Evolutionary conservation across 2,113 vertebrate species (phyloP).

Genomic region (Colius striatus): DNA sequence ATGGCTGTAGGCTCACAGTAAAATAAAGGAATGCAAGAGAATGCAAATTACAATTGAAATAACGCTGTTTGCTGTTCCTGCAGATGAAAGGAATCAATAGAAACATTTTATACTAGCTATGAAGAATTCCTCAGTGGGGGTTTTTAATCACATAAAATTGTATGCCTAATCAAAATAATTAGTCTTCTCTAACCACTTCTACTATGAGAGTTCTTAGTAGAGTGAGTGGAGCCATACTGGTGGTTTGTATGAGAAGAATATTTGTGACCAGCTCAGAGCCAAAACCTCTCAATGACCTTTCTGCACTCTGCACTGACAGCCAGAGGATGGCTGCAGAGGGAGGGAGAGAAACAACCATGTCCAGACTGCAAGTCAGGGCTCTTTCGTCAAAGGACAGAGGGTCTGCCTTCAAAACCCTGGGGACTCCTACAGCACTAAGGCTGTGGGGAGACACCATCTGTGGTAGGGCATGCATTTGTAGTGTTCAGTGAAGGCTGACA

Average conservation of each 20-base stretch:
- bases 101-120: background rate
- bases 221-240: background rate
- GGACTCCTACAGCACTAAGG: background rate
- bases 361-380: background rate
- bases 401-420: accelerated
- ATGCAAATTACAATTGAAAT: background rate
- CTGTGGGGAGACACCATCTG: background rate
- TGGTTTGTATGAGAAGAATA: background rate
- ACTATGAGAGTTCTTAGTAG: background rate
- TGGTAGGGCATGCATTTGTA: background rate
- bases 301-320: background rate
- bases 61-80: background rate
- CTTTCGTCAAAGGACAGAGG: background rate
- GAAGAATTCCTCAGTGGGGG: background rate
- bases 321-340: background rate
- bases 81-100: background rate
- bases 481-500: background rate
- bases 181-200: background rate
- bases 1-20: background rate
- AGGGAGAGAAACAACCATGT: background rate
- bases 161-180: background rate
- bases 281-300: background rate
- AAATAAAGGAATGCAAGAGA: background rate
- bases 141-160: background rate
- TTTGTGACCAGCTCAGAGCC: background rate